A percentile compares a stretch with the other conserved stretches of the same genome.
Evolutionary conservation across 2,113 vertebrate genomes (phyloP).

Genomic region (Pluvianellus socialis): DNA sequence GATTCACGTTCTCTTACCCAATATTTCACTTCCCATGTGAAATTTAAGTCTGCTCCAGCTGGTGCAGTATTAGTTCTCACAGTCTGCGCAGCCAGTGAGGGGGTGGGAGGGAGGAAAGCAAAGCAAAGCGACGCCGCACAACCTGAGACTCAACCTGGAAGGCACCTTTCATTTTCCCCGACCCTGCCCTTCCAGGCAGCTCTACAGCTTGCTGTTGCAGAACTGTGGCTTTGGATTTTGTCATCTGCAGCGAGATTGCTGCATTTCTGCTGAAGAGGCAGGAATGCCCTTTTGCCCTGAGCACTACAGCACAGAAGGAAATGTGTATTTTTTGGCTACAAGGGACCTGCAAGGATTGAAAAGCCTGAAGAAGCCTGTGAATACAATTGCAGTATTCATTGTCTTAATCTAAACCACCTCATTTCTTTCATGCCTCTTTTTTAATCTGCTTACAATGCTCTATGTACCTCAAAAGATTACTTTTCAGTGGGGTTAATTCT

Average conservation of each 20-base stretch:
- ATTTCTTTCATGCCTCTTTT: not conserved
- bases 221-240: not conserved
- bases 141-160: not conserved
- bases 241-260: not conserved
- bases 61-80: not conserved
- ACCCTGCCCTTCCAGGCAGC: not conserved
- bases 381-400: not conserved
- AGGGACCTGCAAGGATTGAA: not conserved
- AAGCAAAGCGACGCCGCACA: not conserved
- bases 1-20: not conserved
- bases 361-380: not conserved
- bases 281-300: not conserved
- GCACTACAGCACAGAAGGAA: not conserved
- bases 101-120: not conserved
- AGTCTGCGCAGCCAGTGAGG: not conserved
- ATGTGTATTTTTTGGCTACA: not conserved
- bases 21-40: not conserved
- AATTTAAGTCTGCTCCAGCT: conserved; percentile 13
- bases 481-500: not conserved
- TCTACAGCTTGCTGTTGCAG: not conserved
- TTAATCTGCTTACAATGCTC: not conserved
- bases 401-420: not conserved
- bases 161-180: not conserved
- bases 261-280: not conserved
- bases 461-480: not conserved